Percentiles rank a stretch among this genome's conserved stretches.
Evolutionary conservation across 2,113 vertebrate species (phyloP).

Genomic region (Sinosuthora webbiana): DNA sequence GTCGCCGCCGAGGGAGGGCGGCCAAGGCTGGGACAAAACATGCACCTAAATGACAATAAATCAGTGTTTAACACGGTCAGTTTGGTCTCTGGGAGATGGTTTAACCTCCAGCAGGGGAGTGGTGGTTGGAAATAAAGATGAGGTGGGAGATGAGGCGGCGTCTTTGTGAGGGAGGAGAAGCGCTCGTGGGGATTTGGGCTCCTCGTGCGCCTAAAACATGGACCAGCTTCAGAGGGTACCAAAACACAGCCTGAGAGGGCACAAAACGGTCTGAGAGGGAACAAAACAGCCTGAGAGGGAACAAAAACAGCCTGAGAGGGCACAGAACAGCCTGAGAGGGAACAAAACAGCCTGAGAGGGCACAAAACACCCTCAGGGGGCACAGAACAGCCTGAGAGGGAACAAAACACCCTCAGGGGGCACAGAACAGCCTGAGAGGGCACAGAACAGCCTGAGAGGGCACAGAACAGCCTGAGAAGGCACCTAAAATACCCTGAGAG

Average conservation of each 20-base stretch:
- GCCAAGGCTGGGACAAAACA: rapidly evolving
- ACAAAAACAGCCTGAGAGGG: no score
- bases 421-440: no score
- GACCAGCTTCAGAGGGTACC: background rate
- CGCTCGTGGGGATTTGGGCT: background rate
- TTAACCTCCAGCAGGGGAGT: background rate
- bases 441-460: no score
- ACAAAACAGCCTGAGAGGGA: background rate
- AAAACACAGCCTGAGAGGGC: background rate
- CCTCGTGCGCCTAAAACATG: rapidly evolving
- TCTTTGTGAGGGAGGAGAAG: background rate
- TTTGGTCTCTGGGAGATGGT: background rate
- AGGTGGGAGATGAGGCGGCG: background rate
- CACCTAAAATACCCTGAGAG: background rate
- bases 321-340: no score
- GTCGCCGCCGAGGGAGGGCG: no score
- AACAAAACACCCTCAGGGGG: no score
- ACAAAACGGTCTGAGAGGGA: no score
- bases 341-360: no score
- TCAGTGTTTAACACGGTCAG: background rate
- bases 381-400: rapidly evolving
- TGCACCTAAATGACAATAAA: background rate
- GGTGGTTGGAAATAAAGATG: background rate
- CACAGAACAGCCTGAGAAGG: background rate
- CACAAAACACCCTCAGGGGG: no score